phyloP scores from a whole-genome alignment of 37 sponge, comb jelly and placozoan species.

The Corticium candelabrum region DNA sequence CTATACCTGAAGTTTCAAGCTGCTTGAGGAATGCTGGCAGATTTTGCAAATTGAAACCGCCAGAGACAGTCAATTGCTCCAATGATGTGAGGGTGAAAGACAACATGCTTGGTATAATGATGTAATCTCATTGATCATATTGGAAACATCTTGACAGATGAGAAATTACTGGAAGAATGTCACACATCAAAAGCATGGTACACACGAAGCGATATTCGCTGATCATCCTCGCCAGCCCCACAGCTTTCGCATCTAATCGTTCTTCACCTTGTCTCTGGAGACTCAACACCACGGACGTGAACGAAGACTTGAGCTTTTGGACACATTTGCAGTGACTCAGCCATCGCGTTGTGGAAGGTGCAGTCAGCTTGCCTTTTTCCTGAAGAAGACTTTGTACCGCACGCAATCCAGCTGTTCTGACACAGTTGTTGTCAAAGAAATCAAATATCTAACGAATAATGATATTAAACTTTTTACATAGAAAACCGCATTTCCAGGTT shows the following conservation, averaged over 20 bases:
- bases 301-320: slow-evolving; percentile 9
- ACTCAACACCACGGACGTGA: slow-evolving; percentile 25
- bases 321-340: slow-evolving; percentile 22
- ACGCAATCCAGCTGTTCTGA: slow-evolving; percentile 27
- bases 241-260: slow-evolving; percentile 22
- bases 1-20: background rate
- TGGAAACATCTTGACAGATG: background rate
- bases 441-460: slow-evolving; percentile 33
- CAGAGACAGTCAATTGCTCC: background rate
- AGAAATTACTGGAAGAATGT: background rate
- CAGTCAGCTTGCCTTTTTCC: slow-evolving; percentile 21
- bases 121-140: background rate
- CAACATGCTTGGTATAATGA: background rate
- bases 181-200: slow-evolving; percentile 35
- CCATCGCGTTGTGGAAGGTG: slow-evolving; percentile 35
- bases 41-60: background rate
- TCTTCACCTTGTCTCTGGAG: slow-evolving; percentile 17
- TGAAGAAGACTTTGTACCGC: slow-evolving; percentile 25
- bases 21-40: background rate
- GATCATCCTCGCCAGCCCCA: slow-evolving; percentile 14
- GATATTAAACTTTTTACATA: slow-evolving; percentile 27
- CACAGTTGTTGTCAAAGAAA: slow-evolving; percentile 39
- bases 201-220: slow-evolving; percentile 26
- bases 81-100: background rate
- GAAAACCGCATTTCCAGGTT: slow-evolving; percentile 25